Evolutionary conservation across 30 jellyfish, hydroid and myxozoan species (phyloP), one percentile per base, ranked within the genome.

Genomic region (Sanderia malayensis): DNA sequence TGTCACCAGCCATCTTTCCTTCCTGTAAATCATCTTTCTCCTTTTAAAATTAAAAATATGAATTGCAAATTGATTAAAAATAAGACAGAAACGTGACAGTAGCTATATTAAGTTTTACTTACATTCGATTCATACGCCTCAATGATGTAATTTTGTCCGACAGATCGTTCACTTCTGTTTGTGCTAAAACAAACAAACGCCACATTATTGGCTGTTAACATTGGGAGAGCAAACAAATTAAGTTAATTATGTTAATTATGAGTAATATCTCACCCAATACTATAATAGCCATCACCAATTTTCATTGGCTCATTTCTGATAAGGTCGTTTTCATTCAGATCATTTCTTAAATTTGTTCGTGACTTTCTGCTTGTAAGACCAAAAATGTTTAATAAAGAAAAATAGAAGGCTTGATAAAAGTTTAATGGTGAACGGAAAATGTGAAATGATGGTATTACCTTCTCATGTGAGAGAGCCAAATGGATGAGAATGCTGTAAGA

Each of bases 121-220:
- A 78, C 89, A 24, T 78, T 65, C 9, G 89, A 78, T 34, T 78
- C 89, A 47, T 78, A 78, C 0, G 89, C 76, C 19, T 78, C 89
- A 21, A 66, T 78, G 70, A 78, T 49, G 45, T 78, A 78, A n/a
- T n/a, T n/a, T 11, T 79, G 81, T 55, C 52, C 66, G 18, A 57
- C 44, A 10, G 86, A 74, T 26, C 74, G 64, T 64, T 60, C 62
- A 66, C 89, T 78, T 78, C 41, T 78, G 31, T 61, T 41, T 0
- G 88, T 47, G 24, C 88, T 76, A 0, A 47, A 76, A 45, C 27
- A 10, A 71, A 66, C 2, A 13, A 32, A 24, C 3, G 15, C 15
- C 55, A 41, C 55, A 6, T 15, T 41, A 41, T 41, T 41, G 15
- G 8, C 11, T 41, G 15, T 41, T 41, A 41, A 41, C 11, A 6